Evolutionary conservation across 2,797 vertebrate species (phyloP).

Genomic region (Micropoecilia bifurca): DNA sequence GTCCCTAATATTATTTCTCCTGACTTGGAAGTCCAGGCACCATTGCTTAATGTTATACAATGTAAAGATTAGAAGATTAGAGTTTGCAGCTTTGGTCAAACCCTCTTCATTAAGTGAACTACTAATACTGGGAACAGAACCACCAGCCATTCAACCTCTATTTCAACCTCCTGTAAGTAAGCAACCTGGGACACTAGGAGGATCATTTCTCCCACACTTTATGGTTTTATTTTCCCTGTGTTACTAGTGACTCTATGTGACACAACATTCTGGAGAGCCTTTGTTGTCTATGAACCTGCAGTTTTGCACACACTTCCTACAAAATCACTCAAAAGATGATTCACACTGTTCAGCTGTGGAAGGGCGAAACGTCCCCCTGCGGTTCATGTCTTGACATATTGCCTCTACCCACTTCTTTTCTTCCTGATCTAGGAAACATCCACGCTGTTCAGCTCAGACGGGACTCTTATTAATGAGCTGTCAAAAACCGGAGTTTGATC

Average conservation of each 20-base stretch:
- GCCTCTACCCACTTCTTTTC: slow-evolving; percentile 19
- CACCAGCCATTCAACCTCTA: background rate
- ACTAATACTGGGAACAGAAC: background rate
- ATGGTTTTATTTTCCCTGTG: slow-evolving; percentile 44
- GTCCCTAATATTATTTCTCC: background rate
- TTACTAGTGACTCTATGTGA: slow-evolving; percentile 40
- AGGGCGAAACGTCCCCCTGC: background rate
- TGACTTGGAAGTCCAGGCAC: background rate
- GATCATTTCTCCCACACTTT: slow-evolving; percentile 35
- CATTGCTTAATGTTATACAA: background rate
- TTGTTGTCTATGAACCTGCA: slow-evolving; percentile 11
- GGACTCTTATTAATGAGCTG: slow-evolving; percentile 17
- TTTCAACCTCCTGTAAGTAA: background rate
- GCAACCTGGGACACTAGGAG: background rate
- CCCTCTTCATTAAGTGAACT: background rate
- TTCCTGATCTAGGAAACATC: slow-evolving; percentile 10
- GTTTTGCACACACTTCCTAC: slow-evolving; percentile 27
- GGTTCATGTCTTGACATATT: slow-evolving; percentile 11
- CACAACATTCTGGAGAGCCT: background rate
- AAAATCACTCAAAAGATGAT: slow-evolving; percentile 10
- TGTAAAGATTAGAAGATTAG: background rate
- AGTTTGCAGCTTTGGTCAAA: background rate
- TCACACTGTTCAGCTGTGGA: slow-evolving; percentile 16
- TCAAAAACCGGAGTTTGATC: slow-evolving; percentile 15
- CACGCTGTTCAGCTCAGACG: slow-evolving; percentile 6